Percentiles rank a stretch among this genome's conserved stretches.
These are phyloP conservation scores for Drosophila nigricruria DNA, from an alignment of 2,888 invertebrate genomes.

Conservation along the genomic window DNA sequence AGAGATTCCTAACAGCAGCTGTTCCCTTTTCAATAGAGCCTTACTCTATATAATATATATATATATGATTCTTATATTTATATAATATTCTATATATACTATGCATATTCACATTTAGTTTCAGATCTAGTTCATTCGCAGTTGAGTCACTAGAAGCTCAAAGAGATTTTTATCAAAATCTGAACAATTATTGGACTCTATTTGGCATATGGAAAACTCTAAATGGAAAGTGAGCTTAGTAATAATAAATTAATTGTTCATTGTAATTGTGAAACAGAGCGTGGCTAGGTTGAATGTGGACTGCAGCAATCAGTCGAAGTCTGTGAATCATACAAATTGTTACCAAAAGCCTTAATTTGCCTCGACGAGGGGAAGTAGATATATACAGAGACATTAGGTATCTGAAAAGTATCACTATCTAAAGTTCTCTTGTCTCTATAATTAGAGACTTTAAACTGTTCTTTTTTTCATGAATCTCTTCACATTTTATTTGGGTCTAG, in stretches of 20 bases:
- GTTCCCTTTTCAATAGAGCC: too few species aligned
- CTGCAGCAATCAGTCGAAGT: neutral
- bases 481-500: neutral
- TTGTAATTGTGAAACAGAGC: constrained; percentile 8
- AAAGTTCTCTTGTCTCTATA: too few species aligned
- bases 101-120: neutral
- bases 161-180: neutral
- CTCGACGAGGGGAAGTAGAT: neutral
- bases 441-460: neutral
- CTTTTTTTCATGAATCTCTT: neutral
- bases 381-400: too few species aligned
- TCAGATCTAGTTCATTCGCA: neutral
- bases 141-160: neutral
- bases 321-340: too few species aligned
- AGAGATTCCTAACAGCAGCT: neutral
- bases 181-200: neutral
- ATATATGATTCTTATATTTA: neutral
- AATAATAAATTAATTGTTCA: neutral
- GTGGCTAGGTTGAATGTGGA: neutral
- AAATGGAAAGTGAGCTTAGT: neutral
- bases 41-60: neutral
- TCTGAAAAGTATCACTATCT: too few species aligned
- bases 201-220: neutral
- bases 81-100: neutral
- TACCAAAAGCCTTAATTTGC: too few species aligned